phyloP scores from a whole-genome alignment of 2,797 vertebrate species.

The Bryconaethiops microstoma region DNA sequence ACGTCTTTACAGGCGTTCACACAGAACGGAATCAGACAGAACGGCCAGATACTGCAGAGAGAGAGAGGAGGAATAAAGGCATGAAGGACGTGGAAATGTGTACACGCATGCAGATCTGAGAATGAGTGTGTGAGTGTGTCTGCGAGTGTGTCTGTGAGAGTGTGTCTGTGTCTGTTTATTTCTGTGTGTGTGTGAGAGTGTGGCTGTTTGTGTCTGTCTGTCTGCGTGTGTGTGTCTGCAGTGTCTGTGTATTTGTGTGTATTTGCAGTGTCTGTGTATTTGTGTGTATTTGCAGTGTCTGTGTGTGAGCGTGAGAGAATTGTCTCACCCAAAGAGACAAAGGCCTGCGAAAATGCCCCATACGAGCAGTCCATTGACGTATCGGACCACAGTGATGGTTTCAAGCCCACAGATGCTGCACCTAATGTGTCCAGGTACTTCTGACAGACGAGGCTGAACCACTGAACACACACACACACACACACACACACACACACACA shows the following conservation, averaged over 20 bases:
- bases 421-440: constrained; percentile 64
- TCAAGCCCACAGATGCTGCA: constrained; percentile 75
- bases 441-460: constrained; percentile 28
- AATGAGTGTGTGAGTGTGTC: background rate
- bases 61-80: background rate
- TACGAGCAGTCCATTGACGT: constrained; percentile 65
- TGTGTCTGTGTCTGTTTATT: too few species aligned
- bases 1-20: constrained; percentile 40
- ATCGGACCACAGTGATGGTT: constrained; percentile 65
- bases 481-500: constrained; percentile 13
- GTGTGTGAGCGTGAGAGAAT: background rate
- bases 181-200: too few species aligned
- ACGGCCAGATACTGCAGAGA: constrained; percentile 47
- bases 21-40: constrained; percentile 42
- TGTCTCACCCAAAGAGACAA: background rate
- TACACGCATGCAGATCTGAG: background rate
- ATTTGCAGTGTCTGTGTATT: background rate
- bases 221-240: background rate
- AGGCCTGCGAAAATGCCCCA: constrained; percentile 66
- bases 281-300: background rate
- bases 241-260: background rate
- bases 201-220: too few species aligned
- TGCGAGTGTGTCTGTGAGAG: too few species aligned
- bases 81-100: background rate
- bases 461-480: constrained; percentile 43